A percentile compares a stretch with the other conserved stretches of the same genome.
Conservation (phyloP, 2,797 vertebrate species). For the Iguana delicatissima region DNA sequence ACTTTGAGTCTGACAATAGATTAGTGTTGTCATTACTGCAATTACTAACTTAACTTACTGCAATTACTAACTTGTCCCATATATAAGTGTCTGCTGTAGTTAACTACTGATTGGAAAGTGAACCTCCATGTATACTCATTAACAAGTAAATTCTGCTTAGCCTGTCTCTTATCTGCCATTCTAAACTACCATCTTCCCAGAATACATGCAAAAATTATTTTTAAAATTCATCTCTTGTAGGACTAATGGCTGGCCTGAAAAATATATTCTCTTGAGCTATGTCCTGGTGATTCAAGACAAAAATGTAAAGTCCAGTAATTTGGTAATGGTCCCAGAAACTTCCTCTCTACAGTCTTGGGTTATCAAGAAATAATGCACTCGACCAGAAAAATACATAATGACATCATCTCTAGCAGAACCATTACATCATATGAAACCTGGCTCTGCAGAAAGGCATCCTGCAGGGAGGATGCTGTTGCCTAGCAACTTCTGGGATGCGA, state of each 20-base stretch:
- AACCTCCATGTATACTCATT: not conserved
- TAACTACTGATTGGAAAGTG: not conserved
- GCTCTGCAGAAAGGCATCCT: slow-evolving; percentile 29
- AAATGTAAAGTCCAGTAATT: not conserved
- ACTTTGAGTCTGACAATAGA: not conserved
- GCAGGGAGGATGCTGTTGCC: slow-evolving; percentile 39
- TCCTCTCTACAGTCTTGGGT: not conserved
- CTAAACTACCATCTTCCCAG: not conserved
- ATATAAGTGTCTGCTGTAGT: not conserved
- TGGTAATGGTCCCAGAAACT: not conserved
- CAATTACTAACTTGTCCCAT: no score
- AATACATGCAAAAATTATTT: not conserved
- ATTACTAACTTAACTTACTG: not conserved
- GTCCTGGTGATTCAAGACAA: not conserved
- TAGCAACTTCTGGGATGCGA: slow-evolving; percentile 41
- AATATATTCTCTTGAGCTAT: not conserved
- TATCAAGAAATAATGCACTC: slow-evolving; percentile 13
- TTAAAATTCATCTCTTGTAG: not conserved
- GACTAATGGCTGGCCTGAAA: not conserved
- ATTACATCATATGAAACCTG: slow-evolving; percentile 44
- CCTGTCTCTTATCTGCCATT: not conserved
- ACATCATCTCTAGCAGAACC: slow-evolving; percentile 34
- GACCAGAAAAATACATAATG: slow-evolving; percentile 27
- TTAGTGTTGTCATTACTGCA: not conserved
- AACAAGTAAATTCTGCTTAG: not conserved